Percentiles rank a stretch among this genome's conserved stretches.
Conservation (phyloP, 92 coral and sea anemone species). For the Porites evermanni region DNA sequence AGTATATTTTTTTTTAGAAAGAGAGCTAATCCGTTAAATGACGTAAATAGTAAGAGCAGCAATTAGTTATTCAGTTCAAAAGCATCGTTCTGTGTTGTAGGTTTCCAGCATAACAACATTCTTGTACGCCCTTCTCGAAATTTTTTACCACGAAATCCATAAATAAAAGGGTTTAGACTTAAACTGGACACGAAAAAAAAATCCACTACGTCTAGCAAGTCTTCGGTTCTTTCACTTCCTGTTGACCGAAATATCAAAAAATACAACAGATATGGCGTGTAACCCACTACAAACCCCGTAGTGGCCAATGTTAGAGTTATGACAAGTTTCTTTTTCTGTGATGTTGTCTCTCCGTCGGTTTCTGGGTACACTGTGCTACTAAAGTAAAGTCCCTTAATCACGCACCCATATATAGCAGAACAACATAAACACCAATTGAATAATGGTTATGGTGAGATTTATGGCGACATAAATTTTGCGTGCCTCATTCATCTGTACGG, state of each 20-base stretch:
- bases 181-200: neutral
- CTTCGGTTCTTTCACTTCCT: neutral
- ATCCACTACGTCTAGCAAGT: neutral
- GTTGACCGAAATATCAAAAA: no score
- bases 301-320: neutral
- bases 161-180: neutral
- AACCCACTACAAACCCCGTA: neutral
- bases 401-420: neutral
- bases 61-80: no score
- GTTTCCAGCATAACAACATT: neutral
- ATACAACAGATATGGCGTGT: neutral
- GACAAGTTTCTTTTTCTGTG: neutral
- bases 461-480: neutral
- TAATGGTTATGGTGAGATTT: no score
- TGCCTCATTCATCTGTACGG: neutral
- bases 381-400: neutral
- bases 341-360: neutral
- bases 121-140: neutral
- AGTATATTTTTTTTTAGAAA: no score
- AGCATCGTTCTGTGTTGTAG: neutral
- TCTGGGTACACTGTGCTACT: neutral
- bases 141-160: neutral
- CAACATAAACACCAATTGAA: neutral
- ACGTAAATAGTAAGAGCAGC: no score
- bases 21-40: no score